Base-by-base conservation (phyloP, 2,113 vertebrate species). In the Vulpes vulpes region DNA sequence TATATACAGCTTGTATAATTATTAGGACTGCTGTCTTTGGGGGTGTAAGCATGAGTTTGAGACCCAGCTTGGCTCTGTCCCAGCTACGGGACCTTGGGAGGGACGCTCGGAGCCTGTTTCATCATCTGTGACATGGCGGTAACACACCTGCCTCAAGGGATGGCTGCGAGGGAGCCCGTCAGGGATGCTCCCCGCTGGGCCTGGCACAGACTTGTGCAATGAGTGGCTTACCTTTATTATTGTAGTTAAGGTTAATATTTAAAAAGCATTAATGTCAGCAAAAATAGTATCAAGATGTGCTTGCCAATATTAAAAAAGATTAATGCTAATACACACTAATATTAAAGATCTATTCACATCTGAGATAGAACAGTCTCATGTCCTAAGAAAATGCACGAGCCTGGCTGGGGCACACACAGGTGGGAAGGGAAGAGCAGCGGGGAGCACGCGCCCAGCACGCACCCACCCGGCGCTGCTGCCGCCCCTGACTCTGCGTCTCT, bases 381-480 rank as follows among this genome's bases (percentile, higher is more conserved):
- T 53, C 38, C 11, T 19, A 25, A n/a, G 78, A 32, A 6, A 12
- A 32, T 11, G 32, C 6, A 7, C 10, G 19, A 14, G 89, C 16
- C 5, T 1, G 49, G 23, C 38, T 55, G 64, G 65, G 57, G 20
- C 15, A 12, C 20, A 8, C 10, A 14, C 32, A 1, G 73, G 43
- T 43, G 43, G 17, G 55, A 17, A 38, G 2, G 25, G 19, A 0
- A 8, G 80, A 20, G 8, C 9, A 2, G 65, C 19, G 4, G 11
- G 32, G 38, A 17, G 3, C 16, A 0, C 11, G 1, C 27, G 43
- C 23, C 43, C 32, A 1, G 65, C 51, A 3, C 15, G 11, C 78
- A 14, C 53, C 53, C 8, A 8, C 8, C 11, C 3, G 43, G 43
- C 0, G 2, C 32, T 0, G 1, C 11, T 0, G 17, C 27, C 6